Evolutionary conservation across 2,113 vertebrate species (phyloP), one percentile per base, ranked within the genome.

Genomic region (Anoura caudifer): DNA sequence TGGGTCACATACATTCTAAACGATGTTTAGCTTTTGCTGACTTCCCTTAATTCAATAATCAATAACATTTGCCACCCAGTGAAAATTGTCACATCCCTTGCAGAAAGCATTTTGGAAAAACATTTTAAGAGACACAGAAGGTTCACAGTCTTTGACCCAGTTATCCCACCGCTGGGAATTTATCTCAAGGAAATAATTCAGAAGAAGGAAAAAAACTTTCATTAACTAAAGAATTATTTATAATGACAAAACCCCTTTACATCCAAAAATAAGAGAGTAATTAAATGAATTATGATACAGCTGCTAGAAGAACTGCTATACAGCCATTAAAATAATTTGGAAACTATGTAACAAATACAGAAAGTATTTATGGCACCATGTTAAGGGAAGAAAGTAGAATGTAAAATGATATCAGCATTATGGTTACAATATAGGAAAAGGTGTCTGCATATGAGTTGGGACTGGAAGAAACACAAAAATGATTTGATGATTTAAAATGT

Each of bases 51-150:
- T 96, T 96, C 59, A 91, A 82, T 28, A 75, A 92, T 89, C 59
- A 28, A 52, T 81, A 91, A 59, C 92, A 84, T 87, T 80, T 91
- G 69, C 73, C 82, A 95, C 91, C 83, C 50, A 83, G 12, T 94
- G 95, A 89, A 96, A 96, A 91, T 50, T 28, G n/a, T 82, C 79
- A 88, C 6, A 26, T 80, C 61, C 50, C 38, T 90, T 90, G 41
- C 24, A 50, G 59, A 95, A 97, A 96, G 65, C 72, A 93, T 95
- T 97, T 96, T 95, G 77, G 43, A 86, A 91, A 94, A 95, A 81
- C 82, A 83, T 72, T 95, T 96, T 86, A 91, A 88, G 90, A 96
- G 43, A 91, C 56, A 94, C 36, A 75, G 63, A 96, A 83, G 72
- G 33, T 91, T 97, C 93, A 93, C 16, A 91, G 89, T 47, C 91